phyloP scores from a whole-genome alignment of 2,797 vertebrate species.

The Hemibagrus guttatus region DNA sequence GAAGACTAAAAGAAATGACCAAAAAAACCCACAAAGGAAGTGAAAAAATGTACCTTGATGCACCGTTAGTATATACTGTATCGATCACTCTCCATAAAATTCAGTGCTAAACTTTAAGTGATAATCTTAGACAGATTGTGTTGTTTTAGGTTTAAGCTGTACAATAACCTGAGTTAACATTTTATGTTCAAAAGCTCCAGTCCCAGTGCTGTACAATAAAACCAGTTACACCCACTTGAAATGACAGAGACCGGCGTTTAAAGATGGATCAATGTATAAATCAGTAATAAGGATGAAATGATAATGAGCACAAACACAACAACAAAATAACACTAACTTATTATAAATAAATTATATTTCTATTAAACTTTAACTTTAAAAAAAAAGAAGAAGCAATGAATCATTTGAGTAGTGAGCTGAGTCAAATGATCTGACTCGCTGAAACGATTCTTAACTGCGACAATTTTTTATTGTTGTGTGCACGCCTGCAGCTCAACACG shows the following conservation, averaged over 20 bases:
- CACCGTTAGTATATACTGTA: background rate
- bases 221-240: no score
- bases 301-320: background rate
- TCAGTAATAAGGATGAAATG: background rate
- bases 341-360: background rate
- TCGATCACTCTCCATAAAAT: background rate
- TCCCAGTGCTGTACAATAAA: background rate
- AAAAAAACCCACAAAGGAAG: background rate
- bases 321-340: background rate
- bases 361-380: background rate
- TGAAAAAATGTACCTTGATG: background rate
- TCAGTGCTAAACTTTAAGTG: background rate
- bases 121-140: background rate
- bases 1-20: background rate
- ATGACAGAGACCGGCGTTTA: background rate
- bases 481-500: background rate
- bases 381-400: background rate
- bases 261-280: background rate
- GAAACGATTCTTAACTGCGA: background rate
- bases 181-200: background rate
- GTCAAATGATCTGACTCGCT: background rate
- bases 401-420: background rate
- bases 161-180: background rate
- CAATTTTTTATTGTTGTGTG: background rate
- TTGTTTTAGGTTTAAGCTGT: background rate